These are phyloP conservation scores for Trachelus stipa DNA, from an alignment of 2,888 invertebrate genomes.

Conservation along the genomic window DNA sequence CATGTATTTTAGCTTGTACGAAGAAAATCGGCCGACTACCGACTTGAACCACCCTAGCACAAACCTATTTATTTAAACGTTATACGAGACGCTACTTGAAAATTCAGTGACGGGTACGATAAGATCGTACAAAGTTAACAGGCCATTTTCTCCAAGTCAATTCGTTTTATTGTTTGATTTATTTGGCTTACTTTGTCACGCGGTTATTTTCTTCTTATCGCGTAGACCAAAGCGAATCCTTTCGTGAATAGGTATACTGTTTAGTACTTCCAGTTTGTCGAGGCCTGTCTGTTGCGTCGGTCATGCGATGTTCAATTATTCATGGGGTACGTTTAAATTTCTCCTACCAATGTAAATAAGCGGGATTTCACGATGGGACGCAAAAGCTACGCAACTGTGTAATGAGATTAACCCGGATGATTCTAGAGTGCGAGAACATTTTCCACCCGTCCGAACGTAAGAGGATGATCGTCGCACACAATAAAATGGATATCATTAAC, in stretches of 20 bases:
- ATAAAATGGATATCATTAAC: background rate
- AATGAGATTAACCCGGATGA: constrained; percentile 24
- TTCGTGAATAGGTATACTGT: background rate
- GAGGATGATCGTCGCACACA: background rate
- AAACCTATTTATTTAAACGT: background rate
- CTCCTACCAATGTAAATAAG: constrained; percentile 25
- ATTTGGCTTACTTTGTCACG: background rate
- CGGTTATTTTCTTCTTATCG: background rate
- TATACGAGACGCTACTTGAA: background rate
- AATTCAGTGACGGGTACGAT: background rate
- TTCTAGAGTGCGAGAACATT: background rate
- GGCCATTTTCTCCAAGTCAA: background rate
- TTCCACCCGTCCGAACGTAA: background rate
- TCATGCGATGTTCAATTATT: constrained; percentile 30
- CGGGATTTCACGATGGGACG: constrained; percentile 25
- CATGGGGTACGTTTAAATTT: constrained; percentile 23
- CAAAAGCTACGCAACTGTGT: constrained; percentile 29
- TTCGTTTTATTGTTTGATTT: background rate
- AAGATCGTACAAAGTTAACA: background rate
- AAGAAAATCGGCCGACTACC: background rate
- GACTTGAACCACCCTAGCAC: background rate
- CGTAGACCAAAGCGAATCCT: background rate
- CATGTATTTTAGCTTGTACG: background rate
- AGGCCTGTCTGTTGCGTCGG: background rate
- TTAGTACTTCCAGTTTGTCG: background rate